Percentiles rank a stretch among this genome's conserved stretches.
phyloP scores from a whole-genome alignment of 1,140 invertebrate species.

The Solen grandis region DNA sequence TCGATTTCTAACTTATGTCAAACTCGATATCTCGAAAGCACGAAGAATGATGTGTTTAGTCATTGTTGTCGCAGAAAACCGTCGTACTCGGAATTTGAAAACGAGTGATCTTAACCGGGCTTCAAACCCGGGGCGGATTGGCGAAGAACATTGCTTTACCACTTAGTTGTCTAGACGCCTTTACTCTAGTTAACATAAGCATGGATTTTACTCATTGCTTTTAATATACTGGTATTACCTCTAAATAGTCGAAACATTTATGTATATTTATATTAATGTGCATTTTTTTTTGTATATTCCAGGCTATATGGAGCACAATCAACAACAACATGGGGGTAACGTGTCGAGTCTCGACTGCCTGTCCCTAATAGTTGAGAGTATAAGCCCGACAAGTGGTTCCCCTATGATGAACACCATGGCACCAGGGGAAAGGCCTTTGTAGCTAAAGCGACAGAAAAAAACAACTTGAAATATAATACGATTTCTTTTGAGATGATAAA shows the following conservation, averaged over 20 bases:
- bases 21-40: no score
- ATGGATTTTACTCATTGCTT: no score
- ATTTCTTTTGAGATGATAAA: neutral
- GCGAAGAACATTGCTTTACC: no score
- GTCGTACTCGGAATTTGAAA: no score
- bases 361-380: slow-evolving; percentile 83
- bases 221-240: neutral
- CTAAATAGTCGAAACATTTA: neutral
- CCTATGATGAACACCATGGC: slow-evolving; percentile 69
- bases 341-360: slow-evolving; percentile 82
- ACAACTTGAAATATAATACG: neutral
- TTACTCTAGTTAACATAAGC: no score
- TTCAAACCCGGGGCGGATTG: no score
- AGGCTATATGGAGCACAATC: slow-evolving; percentile 64
- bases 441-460: slow-evolving; percentile 4
- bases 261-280: neutral
- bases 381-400: slow-evolving; percentile 75
- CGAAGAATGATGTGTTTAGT: no score
- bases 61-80: no score
- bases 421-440: slow-evolving; percentile 70
- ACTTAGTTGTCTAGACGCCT: no score
- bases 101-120: no score
- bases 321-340: slow-evolving; percentile 59
- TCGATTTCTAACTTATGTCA: no score
- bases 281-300: slow-evolving; percentile 43